A percentile compares a stretch with the other conserved stretches of the same genome.
phyloP scores from a whole-genome alignment of 2,797 vertebrate genomes.

The Arctocebus calabarensis region DNA sequence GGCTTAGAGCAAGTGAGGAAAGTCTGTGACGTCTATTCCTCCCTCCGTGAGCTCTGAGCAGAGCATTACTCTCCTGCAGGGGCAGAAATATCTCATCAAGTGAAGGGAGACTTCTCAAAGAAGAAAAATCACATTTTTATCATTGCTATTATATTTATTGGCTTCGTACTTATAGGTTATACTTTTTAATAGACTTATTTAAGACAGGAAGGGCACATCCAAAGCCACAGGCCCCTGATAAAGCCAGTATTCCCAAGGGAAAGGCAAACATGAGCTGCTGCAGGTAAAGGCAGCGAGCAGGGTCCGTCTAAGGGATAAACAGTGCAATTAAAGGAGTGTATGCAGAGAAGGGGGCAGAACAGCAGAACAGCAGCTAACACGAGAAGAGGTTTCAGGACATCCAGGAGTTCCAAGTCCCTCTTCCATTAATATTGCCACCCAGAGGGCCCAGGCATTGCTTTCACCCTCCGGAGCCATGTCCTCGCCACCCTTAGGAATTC shows the following conservation, averaged over 20 bases:
- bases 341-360: not conserved
- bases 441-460: not conserved
- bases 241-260: not conserved
- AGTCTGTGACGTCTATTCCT: not conserved
- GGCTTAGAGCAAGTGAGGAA: not conserved
- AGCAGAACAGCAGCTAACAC: not conserved
- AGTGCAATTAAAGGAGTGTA: not conserved
- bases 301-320: not conserved
- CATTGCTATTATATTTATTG: not conserved
- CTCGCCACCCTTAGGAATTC: not conserved
- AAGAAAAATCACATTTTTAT: not conserved
- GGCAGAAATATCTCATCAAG: not conserved
- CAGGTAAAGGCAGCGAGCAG: not conserved
- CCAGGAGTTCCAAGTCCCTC: not conserved
- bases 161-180: not conserved
- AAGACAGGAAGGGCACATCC: not conserved
- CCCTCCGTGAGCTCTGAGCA: not conserved
- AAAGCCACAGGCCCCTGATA: not conserved
- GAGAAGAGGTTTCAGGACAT: not conserved
- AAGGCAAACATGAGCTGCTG: not conserved
- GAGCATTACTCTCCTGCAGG: not conserved
- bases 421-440: not conserved
- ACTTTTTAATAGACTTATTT: slow-evolving; percentile 25
- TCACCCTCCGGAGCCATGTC: not conserved
- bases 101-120: not conserved